Evolutionary conservation across 2,888 invertebrate genomes (phyloP).

Genomic region (Taenaris catops): DNA sequence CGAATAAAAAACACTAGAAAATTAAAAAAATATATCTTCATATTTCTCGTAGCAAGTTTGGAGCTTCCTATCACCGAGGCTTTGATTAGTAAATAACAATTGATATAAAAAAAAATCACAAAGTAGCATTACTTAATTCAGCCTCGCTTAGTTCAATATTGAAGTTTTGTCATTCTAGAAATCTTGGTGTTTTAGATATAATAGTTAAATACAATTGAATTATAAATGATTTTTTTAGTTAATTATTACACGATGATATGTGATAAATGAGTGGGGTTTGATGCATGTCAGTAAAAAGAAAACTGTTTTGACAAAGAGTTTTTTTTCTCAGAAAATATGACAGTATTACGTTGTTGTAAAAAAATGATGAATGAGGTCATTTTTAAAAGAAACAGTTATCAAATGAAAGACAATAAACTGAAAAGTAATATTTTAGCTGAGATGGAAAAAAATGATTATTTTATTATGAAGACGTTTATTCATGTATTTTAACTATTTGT

Average conservation of each 20-base stretch:
- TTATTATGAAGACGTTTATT: too few relatives aligned
- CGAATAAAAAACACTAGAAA: conserved; percentile 4
- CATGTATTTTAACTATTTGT: too few relatives aligned
- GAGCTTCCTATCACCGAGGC: conserved; percentile 48
- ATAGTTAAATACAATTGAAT: conserved; percentile 9
- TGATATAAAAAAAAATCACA: too few relatives aligned
- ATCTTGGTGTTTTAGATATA: conserved; percentile 4
- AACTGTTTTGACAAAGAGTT: too few relatives aligned
- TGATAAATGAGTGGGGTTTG: conserved; percentile 9
- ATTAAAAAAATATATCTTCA: conserved; percentile 2
- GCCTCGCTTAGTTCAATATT: conserved; percentile 17
- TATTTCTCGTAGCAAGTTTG: conserved; percentile 37
- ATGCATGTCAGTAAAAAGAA: conserved; percentile 18
- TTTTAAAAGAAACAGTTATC: too few relatives aligned
- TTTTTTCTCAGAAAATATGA: too few relatives aligned
- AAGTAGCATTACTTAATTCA: too few relatives aligned
- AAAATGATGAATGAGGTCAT: too few relatives aligned
- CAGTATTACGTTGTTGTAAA: too few relatives aligned
- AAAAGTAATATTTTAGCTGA: too few relatives aligned
- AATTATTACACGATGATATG: conserved; percentile 10
- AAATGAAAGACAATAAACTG: too few relatives aligned
- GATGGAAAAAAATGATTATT: too few relatives aligned
- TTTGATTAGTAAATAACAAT: conserved; percentile 21
- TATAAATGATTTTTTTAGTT: conserved; percentile 9
- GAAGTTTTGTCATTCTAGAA: conserved; percentile 11